Evolutionary conservation across 2,797 vertebrate genomes (phyloP).

Genomic region (Apodemus agrarius): DNA sequence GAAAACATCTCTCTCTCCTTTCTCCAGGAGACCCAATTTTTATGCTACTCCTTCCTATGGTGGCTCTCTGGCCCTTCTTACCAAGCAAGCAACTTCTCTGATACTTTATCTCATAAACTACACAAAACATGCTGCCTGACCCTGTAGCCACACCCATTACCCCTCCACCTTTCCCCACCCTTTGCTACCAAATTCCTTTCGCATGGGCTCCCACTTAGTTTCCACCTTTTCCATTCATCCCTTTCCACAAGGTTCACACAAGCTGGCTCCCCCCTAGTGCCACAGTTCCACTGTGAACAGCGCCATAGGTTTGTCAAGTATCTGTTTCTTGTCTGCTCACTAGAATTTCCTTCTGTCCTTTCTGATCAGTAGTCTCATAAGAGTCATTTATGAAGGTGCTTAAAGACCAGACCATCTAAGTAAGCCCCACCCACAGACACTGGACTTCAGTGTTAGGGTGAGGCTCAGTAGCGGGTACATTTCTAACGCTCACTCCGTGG

Average conservation of each 20-base stretch:
- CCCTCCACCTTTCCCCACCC: background rate
- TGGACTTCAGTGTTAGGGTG: background rate
- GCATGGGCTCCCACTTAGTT: background rate
- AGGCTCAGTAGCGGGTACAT: background rate
- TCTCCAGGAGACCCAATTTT: background rate
- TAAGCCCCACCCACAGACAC: background rate
- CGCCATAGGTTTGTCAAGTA: background rate
- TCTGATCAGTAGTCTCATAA: background rate
- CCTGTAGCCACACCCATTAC: background rate
- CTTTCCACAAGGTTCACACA: background rate
- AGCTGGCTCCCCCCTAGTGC: background rate
- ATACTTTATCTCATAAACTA: slow-evolving; percentile 13
- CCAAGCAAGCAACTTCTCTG: background rate
- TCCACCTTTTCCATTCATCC: background rate
- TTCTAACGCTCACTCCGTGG: background rate
- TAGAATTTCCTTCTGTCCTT: background rate
- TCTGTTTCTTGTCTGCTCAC: background rate
- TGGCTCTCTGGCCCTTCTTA: background rate
- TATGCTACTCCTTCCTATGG: background rate
- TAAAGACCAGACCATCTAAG: background rate
- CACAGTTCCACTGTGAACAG: background rate
- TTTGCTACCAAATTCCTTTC: background rate
- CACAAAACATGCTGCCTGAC: background rate
- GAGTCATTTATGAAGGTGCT: background rate
- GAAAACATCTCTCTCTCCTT: background rate